Percentiles rank a stretch among this genome's conserved stretches.
These are phyloP conservation scores for Okamejei kenojei DNA, from an alignment of 2,797 vertebrate species.

Conservation along the genomic window DNA sequence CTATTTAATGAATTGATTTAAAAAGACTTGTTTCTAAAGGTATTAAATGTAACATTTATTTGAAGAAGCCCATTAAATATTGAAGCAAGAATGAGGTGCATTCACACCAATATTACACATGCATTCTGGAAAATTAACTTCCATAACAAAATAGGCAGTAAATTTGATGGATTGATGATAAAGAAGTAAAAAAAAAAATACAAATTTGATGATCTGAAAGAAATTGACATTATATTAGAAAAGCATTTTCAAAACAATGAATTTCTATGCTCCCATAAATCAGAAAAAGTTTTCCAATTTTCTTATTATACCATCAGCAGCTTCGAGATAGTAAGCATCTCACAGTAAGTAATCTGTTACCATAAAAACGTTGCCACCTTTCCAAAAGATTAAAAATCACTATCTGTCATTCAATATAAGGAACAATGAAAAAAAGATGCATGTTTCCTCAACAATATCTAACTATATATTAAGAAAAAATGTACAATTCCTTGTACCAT, in stretches of 20 bases:
- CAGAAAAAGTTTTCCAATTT: background rate
- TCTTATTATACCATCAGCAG: background rate
- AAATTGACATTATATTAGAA: background rate
- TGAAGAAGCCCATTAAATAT: conserved; percentile 37
- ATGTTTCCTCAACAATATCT: background rate
- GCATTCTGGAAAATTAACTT: conserved; percentile 23
- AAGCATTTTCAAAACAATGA: background rate
- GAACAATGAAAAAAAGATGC: background rate
- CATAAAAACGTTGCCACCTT: background rate
- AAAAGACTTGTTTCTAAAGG: conserved; percentile 47
- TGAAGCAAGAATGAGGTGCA: conserved; percentile 13
- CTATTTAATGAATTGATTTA: conserved; percentile 44
- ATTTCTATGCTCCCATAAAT: background rate
- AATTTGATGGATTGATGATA: background rate
- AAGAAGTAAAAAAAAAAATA: background rate
- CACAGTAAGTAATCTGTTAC: background rate
- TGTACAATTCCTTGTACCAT: background rate
- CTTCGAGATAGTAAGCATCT: background rate
- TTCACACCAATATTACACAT: conserved; percentile 25
- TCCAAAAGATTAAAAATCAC: background rate
- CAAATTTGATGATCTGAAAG: background rate
- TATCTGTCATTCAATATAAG: background rate
- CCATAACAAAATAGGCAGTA: background rate
- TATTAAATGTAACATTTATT: conserved; percentile 49
- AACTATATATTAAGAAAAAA: background rate